Conservation (phyloP, 35 echinoderm and acorn worm genomes). For the Apostichopus parvimensis region DNA sequence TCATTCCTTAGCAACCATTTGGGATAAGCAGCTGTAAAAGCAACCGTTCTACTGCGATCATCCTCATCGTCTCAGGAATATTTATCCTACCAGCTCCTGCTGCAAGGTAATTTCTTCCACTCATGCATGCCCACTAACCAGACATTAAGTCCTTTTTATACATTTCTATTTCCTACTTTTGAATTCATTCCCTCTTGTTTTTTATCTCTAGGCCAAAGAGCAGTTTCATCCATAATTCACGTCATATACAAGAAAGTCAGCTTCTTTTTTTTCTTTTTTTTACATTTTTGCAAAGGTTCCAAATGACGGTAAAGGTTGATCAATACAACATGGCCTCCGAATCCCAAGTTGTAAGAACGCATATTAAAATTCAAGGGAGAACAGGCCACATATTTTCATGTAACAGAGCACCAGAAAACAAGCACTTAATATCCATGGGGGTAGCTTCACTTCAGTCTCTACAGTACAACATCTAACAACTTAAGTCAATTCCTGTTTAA, state of each 20-base stretch:
- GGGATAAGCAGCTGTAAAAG: neutral
- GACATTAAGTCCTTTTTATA: neutral
- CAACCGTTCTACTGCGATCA: neutral
- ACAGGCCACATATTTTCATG: too few relatives aligned
- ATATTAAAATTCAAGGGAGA: too few relatives aligned
- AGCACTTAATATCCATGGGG: too few relatives aligned
- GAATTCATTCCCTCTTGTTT: neutral
- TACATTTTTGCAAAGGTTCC: neutral
- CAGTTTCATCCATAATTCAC: slow-evolving; percentile 12
- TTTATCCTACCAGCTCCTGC: neutral
- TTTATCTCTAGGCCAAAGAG: neutral
- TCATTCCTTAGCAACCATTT: neutral
- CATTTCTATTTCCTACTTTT: neutral
- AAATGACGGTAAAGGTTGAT: neutral
- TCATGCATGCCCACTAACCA: neutral
- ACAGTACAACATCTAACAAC: too few relatives aligned
- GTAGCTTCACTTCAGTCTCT: too few relatives aligned
- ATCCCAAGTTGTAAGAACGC: neutral
- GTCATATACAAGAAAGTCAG: neutral
- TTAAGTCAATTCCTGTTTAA: too few relatives aligned
- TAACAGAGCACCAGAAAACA: too few relatives aligned
- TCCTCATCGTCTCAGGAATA: neutral
- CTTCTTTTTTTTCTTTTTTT: neutral
- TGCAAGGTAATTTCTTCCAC: neutral
- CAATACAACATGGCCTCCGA: slow-evolving; percentile 4